Evolutionary conservation across 35 echinoderm and acorn worm species (phyloP), one percentile per base, ranked within the genome.

Genomic region (Heliocidaris tuberculata): DNA sequence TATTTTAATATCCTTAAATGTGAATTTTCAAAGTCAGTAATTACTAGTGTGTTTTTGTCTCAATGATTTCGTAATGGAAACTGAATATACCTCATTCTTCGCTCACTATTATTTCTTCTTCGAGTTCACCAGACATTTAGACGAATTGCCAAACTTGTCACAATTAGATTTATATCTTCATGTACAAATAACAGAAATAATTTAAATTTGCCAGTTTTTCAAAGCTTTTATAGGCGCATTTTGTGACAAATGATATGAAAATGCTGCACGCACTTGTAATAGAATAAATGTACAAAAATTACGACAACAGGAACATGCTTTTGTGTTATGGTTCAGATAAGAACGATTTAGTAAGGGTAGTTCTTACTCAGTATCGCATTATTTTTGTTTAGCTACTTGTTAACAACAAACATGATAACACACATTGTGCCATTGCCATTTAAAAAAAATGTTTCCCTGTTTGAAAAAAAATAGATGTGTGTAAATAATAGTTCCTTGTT

Each of bases 91-190:
- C 65, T 78, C 65, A 78, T 78, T 78, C 65, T 78, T 78, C 15
- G 17, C 21, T 78, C 19, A 27, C 65, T 78, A 78, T 78, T 27
- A 19, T 78, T 78, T 78, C 27, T 78, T 78, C 15, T 78, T 27
- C 15, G 27, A 78, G 65, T 78, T 78, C 17, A 78, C 65, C 27
- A 6, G 19, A 78, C 27, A 78, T 78, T 78, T 78, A 78, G 27
- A 78, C 27, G 65, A 78, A 78, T 78, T 78, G 65, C 65, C 65
- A 78, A n/a, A 78, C 65, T 78, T 78, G 65, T 78, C 65, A 78
- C 65, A 78, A 78, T 78, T 78, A 78, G 65, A 78, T 78, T 78
- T 78, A n/a, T 78, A 27, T 78, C 65, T 78, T 19, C 7, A 27
- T 78, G 65, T 78, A 78, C 2, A 78, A 78, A 78, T 42, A 27